Evolutionary conservation across 2,797 vertebrate genomes (phyloP), one percentile per base, ranked within the genome.

Genomic region (Phoeniculus purpureus): DNA sequence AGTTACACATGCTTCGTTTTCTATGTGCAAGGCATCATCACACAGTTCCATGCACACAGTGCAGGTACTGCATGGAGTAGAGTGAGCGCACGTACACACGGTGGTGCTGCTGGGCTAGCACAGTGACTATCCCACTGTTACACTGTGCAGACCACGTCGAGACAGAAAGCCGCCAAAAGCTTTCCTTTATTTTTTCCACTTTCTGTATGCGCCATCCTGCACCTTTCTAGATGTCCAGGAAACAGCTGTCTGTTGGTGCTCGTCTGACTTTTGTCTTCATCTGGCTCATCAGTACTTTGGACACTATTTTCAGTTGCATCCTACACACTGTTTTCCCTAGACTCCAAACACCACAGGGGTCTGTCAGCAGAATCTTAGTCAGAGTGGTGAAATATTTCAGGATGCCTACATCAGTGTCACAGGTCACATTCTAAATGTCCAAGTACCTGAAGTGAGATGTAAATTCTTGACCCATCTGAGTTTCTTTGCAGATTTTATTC

Each of bases 101-200:
- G 76, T 94, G 95, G 94, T 94, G 96, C 89, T 94, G 94, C 89
- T 66, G 93, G 54, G 81, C 84, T 81, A 50, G 29, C 32, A 15
- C 81, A 62, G 34, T 4, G 18, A 29, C 17, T 5, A 12, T 75
- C 23, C 71, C n/a, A 22, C 31, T 64, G 0, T 31, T 90, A 52
- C 64, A 22, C 47, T n/a, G 40, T 54, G 31, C 29, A 64, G 51
- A 60, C 17, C 56, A 8, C 78, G 73, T 70, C 29, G 50, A 15
- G 29, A 26, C 7, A 50, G 37, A 71, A 80, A 92, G 56, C 21
- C 27, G 5, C 18, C 8, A 31, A 62, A 82, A 82, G 8, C 26
- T 65, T 87, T 19, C 6, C 18, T 34, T 58, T 75, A 45, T 40
- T 2, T 73, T 85, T 62, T 43, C 23, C 7, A 6, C 11, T 60